Base-by-base conservation (phyloP, 1,140 invertebrate genomes). In the Drosophila parabipectinata region DNA sequence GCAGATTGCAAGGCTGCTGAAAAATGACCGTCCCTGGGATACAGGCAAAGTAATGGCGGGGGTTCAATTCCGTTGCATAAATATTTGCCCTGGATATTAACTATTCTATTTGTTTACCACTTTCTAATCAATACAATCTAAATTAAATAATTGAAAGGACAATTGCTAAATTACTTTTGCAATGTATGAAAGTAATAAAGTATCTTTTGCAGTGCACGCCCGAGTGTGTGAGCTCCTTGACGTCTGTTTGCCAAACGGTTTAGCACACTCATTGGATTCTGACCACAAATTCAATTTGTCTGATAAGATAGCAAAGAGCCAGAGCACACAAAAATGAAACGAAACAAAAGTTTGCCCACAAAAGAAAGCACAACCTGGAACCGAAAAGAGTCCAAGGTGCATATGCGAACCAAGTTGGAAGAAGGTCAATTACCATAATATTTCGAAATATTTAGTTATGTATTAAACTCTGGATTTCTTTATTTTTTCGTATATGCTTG, bases 221-320 rank as follows among this genome's bases (percentile, higher is more conserved):
- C 44, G 28, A 45, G 61, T 45, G 55, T 60, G 41, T 54, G 48
- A 61, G 59, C 47, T 52, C 44, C 53, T 73, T 72, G 75, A 83
- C 56, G 75, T 82, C 52, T 74, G 79, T 87, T 84, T 87, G 78
- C 73, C 78, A 77, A 85, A 78, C 77, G 81, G 79, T 76, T 87
- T 81, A 78, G 81, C 77, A 87, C 68, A 82, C 82, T 87, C 78
- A 87, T 81, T 87, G 81, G 73, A 57, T 74, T 32, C 73, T 63
- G 71, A 74, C 81, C 81, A 78, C 81, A 85, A 87, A 87, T 85
- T 87, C 82, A 87, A 85, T 85, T 85, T 78, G 53, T 30, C 68
- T 41, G 72, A 81, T 77, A 85, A 69, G 72, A 80, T 55, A 72
- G 51, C 47, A 15, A 47, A 71, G 55, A 50, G 45, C 59, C 62